Evolutionary conservation across 2,888 invertebrate genomes (phyloP).

Genomic region (Calliopum simillimum): DNA sequence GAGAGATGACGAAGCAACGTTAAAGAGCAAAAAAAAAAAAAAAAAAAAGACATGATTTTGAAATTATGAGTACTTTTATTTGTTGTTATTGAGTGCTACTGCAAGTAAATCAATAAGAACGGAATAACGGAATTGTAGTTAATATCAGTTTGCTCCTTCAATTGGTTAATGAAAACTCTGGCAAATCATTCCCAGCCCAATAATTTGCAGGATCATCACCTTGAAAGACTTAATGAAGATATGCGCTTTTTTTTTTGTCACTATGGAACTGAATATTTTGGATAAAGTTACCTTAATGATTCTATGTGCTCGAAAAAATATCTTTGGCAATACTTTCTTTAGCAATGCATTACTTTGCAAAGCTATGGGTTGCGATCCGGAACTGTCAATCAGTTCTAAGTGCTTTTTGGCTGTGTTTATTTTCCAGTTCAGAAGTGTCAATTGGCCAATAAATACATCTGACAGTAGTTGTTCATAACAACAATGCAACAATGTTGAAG

Average conservation of each 20-base stretch:
- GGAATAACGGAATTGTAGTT: background rate
- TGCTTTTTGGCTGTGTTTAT: too few relatives aligned
- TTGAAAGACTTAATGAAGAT: background rate
- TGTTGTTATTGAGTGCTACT: slow-evolving; percentile 7
- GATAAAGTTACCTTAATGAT: slow-evolving; percentile 10
- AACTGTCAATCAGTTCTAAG: too few relatives aligned
- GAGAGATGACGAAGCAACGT: too few relatives aligned
- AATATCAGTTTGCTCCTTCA: background rate
- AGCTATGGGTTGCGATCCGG: too few relatives aligned
- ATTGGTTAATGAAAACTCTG: background rate
- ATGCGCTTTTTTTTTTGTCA: background rate
- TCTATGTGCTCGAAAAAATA: slow-evolving; percentile 6
- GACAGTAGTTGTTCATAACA: too few relatives aligned
- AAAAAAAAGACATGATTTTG: slow-evolving; percentile 77
- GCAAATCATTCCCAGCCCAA: background rate
- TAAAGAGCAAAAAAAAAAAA: too few relatives aligned
- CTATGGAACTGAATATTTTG: background rate
- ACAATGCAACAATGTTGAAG: too few relatives aligned
- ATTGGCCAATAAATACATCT: too few relatives aligned
- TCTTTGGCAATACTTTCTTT: slow-evolving; percentile 16
- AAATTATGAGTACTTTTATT: slow-evolving; percentile 38
- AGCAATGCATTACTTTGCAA: slow-evolving; percentile 14
- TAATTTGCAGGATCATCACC: slow-evolving; percentile 5
- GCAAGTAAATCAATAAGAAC: background rate
- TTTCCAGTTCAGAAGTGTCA: too few relatives aligned